Percentiles rank a stretch among this genome's conserved stretches.
phyloP scores from a whole-genome alignment of 2,888 invertebrate species.

The Sympetrum striolatum region DNA sequence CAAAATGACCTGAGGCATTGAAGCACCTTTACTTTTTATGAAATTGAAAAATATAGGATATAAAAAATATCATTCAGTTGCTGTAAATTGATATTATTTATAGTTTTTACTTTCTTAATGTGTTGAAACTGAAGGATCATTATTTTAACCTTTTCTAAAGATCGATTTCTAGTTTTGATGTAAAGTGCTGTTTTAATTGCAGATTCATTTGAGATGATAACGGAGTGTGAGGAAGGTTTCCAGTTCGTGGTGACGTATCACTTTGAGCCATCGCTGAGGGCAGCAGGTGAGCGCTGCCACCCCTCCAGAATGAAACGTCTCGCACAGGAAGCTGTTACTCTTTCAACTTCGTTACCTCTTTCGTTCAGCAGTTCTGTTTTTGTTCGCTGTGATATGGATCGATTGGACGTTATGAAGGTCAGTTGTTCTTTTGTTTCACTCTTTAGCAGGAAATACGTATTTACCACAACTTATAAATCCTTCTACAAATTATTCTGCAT shows the following conservation, averaged over 20 bases:
- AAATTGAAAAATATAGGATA: no score
- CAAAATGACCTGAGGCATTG: no score
- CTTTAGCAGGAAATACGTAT: no score
- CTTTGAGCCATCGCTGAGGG: slow-evolving; percentile 85
- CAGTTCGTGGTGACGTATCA: slow-evolving; percentile 88
- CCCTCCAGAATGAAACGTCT: slow-evolving; percentile 88
- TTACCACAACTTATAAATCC: no score
- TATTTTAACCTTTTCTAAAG: neutral
- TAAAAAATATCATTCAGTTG: no score
- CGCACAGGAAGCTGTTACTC: slow-evolving; percentile 93
- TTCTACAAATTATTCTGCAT: no score
- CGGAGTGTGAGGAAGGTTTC: slow-evolving; percentile 75
- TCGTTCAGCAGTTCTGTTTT: slow-evolving; percentile 94
- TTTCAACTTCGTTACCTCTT: slow-evolving; percentile 89
- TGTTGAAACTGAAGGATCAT: neutral
- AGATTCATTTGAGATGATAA: slow-evolving; percentile 93
- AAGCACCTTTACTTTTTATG: no score
- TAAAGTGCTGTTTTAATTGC: slow-evolving; percentile 50
- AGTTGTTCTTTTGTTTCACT: neutral
- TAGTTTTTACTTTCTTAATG: no score
- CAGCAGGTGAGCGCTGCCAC: slow-evolving; percentile 85
- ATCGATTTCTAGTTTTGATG: neutral
- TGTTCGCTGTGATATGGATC: slow-evolving; percentile 92
- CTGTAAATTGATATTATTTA: no score
- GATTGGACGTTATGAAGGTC: slow-evolving; percentile 95